A percentile compares a stretch with the other conserved stretches of the same genome.
phyloP scores from a whole-genome alignment of 30 jellyfish, hydroid and myxozoan genomes.

The Nemopilema nomurai region DNA sequence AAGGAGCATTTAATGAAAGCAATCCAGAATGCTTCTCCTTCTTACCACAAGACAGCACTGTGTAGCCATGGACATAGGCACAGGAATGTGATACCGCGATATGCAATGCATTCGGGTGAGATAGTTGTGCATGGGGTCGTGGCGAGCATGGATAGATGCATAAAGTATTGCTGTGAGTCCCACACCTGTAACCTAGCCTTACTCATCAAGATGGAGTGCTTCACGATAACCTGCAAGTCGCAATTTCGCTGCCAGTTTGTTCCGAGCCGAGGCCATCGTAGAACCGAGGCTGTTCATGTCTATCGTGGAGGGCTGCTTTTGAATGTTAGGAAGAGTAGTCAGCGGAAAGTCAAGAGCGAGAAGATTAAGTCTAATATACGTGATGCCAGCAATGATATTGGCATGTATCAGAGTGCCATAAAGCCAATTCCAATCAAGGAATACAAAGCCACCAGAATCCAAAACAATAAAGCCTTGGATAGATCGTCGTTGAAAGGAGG shows the following conservation, averaged over 20 bases:
- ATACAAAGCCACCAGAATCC: background rate
- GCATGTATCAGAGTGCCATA: background rate
- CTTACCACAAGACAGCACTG: constrained; percentile 59
- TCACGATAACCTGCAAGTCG: constrained; percentile 64
- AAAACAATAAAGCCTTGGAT: background rate
- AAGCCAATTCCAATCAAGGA: background rate
- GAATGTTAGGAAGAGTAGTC: background rate
- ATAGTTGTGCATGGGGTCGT: constrained; percentile 62
- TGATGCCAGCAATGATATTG: background rate
- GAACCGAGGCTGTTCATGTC: constrained; percentile 50
- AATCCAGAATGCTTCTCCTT: constrained; percentile 43
- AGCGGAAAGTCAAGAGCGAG: background rate
- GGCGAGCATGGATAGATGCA: constrained; percentile 56
- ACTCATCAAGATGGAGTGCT: constrained; percentile 59
- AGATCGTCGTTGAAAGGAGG: background rate
- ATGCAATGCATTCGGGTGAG: constrained; percentile 70
- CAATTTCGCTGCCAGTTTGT: constrained; percentile 60
- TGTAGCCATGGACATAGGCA: constrained; percentile 81
- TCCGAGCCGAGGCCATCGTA: constrained; percentile 33
- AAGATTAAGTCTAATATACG: background rate
- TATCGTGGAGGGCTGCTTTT: constrained; percentile 32
- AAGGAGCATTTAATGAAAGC: constrained; percentile 58
- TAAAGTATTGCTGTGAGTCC: constrained; percentile 72
- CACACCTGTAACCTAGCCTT: constrained; percentile 65
- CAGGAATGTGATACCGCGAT: constrained; percentile 50